Conservation (phyloP, 2,113 vertebrate species). For the Silurus meridionalis region DNA sequence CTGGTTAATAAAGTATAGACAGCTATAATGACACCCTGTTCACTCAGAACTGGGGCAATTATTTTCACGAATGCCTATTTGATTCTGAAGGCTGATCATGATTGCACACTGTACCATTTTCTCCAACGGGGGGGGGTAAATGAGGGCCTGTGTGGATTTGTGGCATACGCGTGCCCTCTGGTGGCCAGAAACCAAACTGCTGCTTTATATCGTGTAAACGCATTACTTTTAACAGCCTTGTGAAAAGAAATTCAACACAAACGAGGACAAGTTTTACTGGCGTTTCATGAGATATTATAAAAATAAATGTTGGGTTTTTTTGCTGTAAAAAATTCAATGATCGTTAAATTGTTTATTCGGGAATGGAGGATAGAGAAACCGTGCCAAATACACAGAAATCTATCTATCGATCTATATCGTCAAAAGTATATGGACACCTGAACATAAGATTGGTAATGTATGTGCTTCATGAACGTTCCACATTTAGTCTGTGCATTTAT, state of each 20-base stretch:
- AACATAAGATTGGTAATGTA: too few relatives aligned
- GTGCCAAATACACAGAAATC: not conserved
- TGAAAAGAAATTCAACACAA: conserved; percentile 25
- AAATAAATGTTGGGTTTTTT: not conserved
- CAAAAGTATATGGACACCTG: too few relatives aligned
- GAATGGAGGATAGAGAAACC: conserved; percentile 17
- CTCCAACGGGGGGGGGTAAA: not conserved
- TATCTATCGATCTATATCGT: too few relatives aligned
- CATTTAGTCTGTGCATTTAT: too few relatives aligned
- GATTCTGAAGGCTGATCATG: not conserved
- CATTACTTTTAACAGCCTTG: conserved; percentile 20
- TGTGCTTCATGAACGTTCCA: too few relatives aligned
- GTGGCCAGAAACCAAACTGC: conserved; percentile 53
- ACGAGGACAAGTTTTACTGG: conserved; percentile 19
- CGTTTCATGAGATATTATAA: conserved; percentile 24
- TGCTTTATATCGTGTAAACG: conserved; percentile 3
- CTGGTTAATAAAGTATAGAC: conserved; percentile 11
- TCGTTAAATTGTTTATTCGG: not conserved
- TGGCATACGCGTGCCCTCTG: conserved; percentile 30
- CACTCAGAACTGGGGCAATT: conserved; percentile 3
- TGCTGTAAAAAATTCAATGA: not conserved
- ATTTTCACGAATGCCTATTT: conserved; percentile 10
- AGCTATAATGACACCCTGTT: conserved; percentile 10
- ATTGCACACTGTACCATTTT: not conserved
- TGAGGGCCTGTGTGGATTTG: not conserved